phyloP scores from a whole-genome alignment of 2,113 vertebrate species.

The Poeciliopsis prolifica region DNA sequence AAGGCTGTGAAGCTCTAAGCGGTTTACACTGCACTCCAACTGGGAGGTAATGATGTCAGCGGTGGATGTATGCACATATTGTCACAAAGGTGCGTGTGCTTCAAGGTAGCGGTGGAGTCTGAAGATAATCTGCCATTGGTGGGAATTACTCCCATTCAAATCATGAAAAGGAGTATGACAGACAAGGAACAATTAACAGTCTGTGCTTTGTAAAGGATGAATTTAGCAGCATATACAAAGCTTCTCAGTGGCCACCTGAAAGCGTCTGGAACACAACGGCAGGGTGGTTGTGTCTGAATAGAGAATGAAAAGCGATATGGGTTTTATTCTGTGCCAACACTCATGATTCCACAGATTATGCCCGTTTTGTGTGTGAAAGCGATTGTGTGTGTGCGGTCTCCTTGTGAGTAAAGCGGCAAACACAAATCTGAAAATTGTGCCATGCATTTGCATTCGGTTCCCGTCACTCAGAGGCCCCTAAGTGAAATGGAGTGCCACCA shows the following conservation, averaged over 20 bases:
- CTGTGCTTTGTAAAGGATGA: conserved; percentile 54
- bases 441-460: not conserved
- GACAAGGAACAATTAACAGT: conserved; percentile 59
- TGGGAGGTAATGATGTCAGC: conserved; percentile 50
- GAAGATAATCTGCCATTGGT: conserved; percentile 50
- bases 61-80: conserved; percentile 41
- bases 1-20: conserved; percentile 64
- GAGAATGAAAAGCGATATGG: conserved; percentile 46
- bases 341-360: conserved; percentile 47
- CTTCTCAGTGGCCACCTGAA: conserved; percentile 59
- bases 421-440: not conserved
- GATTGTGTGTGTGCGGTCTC: conserved; percentile 13
- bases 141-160: conserved; percentile 52
- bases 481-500: not conserved
- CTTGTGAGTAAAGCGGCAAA: not conserved
- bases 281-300: conserved; percentile 52
- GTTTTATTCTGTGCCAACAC: conserved; percentile 46
- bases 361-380: conserved; percentile 30
- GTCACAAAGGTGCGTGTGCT: conserved; percentile 34
- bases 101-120: conserved; percentile 45
- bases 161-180: conserved; percentile 59
- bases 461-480: not conserved
- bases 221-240: conserved; percentile 65
- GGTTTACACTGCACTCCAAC: conserved; percentile 62
- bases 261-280: conserved; percentile 25